A percentile compares a stretch with the other conserved stretches of the same genome.
Evolutionary conservation across 2,888 invertebrate genomes (phyloP).

Genomic region (Mesopsocus fuscifrons): DNA sequence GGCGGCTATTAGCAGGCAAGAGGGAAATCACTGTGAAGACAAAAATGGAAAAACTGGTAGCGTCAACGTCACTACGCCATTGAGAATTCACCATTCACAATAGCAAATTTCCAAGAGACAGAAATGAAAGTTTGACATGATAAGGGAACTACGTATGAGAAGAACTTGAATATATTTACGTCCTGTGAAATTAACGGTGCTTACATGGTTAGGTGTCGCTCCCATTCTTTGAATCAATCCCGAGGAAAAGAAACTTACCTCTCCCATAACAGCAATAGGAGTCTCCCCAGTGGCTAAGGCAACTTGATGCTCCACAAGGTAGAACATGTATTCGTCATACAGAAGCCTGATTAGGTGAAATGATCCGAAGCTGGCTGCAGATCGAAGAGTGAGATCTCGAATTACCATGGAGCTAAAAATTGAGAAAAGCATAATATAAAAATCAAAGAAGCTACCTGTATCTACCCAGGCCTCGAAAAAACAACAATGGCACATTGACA

Average conservation of each 20-base stretch:
- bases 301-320: constrained; percentile 91
- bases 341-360: constrained; percentile 94
- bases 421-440: constrained; percentile 15
- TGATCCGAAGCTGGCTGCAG: constrained; percentile 96
- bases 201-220: constrained; percentile 13
- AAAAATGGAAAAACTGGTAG: too few species aligned
- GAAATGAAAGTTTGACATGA: too few species aligned
- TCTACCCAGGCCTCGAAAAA: neutral
- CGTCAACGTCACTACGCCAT: too few species aligned
- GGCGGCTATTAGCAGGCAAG: too few species aligned
- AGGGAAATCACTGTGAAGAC: too few species aligned
- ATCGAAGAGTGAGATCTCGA: constrained; percentile 83
- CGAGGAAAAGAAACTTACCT: too few species aligned
- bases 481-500: too few species aligned
- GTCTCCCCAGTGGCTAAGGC: constrained; percentile 78
- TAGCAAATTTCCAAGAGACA: too few species aligned
- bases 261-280: constrained; percentile 85
- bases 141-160: too few species aligned
- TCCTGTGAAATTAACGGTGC: neutral
- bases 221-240: too few species aligned
- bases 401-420: constrained; percentile 82
- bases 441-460: neutral
- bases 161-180: too few species aligned
- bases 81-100: too few species aligned
- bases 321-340: constrained; percentile 99